phyloP scores from a whole-genome alignment of 2,113 vertebrate species.

The Calyptomena viridis region DNA sequence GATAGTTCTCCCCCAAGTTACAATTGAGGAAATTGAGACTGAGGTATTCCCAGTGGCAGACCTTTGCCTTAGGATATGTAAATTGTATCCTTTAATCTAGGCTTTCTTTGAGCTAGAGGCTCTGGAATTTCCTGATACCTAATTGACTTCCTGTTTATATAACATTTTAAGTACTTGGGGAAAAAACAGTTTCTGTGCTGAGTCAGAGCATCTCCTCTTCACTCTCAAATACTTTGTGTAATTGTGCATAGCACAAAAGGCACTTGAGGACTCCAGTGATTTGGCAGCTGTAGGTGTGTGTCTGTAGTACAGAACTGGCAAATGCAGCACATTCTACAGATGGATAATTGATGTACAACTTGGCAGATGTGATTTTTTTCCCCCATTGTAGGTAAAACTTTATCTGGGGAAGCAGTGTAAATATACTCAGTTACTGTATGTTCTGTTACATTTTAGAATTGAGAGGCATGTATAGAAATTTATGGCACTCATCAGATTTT shows the following conservation, averaged over 20 bases:
- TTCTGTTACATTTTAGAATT: not conserved
- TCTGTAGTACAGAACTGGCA: not conserved
- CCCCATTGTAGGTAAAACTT: not conserved
- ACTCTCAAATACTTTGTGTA: not conserved
- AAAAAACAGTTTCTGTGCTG: conserved; percentile 61
- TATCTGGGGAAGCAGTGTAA: not conserved
- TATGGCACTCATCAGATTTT: not conserved
- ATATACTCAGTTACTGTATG: rapidly evolving
- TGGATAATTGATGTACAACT: not conserved
- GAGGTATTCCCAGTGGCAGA: conserved; percentile 24
- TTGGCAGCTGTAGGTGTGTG: not conserved
- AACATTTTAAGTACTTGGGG: conserved; percentile 56
- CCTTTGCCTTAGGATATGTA: conserved; percentile 47
- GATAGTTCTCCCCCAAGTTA: not conserved
- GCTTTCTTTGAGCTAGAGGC: conserved; percentile 49
- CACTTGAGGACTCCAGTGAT: not conserved
- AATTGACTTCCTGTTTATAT: conserved; percentile 68
- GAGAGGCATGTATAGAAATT: not conserved
- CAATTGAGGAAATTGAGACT: not conserved
- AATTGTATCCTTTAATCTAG: conserved; percentile 37
- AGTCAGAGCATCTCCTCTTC: conserved; percentile 51
- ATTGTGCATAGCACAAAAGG: not conserved
- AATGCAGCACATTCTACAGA: not conserved
- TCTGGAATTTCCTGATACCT: conserved; percentile 68
- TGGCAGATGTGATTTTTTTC: not conserved